Percentiles rank a stretch among this genome's conserved stretches.
These are phyloP conservation scores for Tachina grossa DNA, from an alignment of 2,888 invertebrate species.

Conservation along the genomic window DNA sequence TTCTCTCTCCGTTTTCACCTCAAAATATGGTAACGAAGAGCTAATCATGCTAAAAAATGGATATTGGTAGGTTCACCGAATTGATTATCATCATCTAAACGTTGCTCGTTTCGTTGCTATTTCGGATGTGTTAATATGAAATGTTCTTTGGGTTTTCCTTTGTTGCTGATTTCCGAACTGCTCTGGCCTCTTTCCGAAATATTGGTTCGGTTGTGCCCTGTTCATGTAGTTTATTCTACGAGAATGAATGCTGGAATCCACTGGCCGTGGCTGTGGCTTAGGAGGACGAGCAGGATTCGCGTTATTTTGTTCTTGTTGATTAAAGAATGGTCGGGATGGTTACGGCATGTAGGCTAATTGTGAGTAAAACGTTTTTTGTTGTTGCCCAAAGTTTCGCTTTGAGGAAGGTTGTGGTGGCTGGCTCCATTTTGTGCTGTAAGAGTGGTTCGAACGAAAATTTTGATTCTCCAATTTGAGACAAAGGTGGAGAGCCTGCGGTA, in stretches of 20 bases:
- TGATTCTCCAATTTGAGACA: slow-evolving; percentile 31
- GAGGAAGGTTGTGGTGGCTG: too few species aligned
- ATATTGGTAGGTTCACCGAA: slow-evolving; percentile 37
- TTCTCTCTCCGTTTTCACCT: slow-evolving; percentile 44
- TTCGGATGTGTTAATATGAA: slow-evolving; percentile 42
- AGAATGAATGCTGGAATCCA: slow-evolving; percentile 37
- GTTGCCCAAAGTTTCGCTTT: slow-evolving; percentile 25
- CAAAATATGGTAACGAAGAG: slow-evolving; percentile 54
- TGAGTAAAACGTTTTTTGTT: slow-evolving; percentile 46
- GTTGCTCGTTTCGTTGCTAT: background rate
- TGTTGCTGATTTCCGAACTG: slow-evolving; percentile 12
- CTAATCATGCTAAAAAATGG: slow-evolving; percentile 50
- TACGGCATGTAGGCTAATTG: slow-evolving; percentile 45
- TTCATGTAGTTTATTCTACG: slow-evolving; percentile 51
- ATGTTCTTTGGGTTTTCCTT: slow-evolving; percentile 38
- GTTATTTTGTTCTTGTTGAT: slow-evolving; percentile 1
- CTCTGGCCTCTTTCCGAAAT: too few species aligned
- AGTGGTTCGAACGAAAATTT: slow-evolving; percentile 44
- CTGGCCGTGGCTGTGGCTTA: slow-evolving; percentile 37
- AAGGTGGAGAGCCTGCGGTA: too few species aligned
- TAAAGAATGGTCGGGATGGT: too few species aligned
- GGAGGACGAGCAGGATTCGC: slow-evolving; percentile 29
- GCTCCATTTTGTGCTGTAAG: slow-evolving; percentile 12
- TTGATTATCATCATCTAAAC: slow-evolving; percentile 6
- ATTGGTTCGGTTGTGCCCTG: slow-evolving; percentile 29